Evolutionary conservation across 2,797 vertebrate species (phyloP), one percentile per base, ranked within the genome.

Genomic region (Atherinosoma microstoma): DNA sequence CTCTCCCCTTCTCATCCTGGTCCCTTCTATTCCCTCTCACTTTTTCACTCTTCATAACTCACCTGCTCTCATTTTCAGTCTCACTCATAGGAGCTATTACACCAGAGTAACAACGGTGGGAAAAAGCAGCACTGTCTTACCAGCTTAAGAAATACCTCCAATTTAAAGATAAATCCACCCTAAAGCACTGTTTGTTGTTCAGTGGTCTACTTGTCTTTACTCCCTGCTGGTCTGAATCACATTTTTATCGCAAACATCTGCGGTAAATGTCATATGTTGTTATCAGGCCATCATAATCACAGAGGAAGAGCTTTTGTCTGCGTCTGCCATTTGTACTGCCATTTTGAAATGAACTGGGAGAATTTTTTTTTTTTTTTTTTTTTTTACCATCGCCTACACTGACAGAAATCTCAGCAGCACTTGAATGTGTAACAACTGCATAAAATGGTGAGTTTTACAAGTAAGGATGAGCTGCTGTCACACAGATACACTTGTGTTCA

Each of bases 1-100:
- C 74, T 57, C 75, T 75, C 38, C 61, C 38, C 64, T 53, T 80
- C 78, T 84, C 82, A 61, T 67, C 66, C 45, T 53, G 54, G 49
- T 69, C 80, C 81, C 65, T 40, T 76, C 76, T 63, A 83, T 88
- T 90, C 87, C 82, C 81, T 87, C 89, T 87, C 60, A 76, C 53
- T 64, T 81, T 70, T 51, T 66, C 20, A 73, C 59, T 70, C 67
- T 42, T 78, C 64, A 76, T 42, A 58, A 32, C 79, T 75, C 42
- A 40, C 58, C 61, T 54, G 18, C 65, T 81, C 80, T 85, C 76
- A 73, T 88, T 79, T 84, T 30, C 72, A 71, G 51, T 67, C 53
- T 75, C 81, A 82, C 70, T 77, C 70, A 53, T 68, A 62, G 82
- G 69, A 70, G 84, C 78, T 67, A 76, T 86, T 75, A 78, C 84